Evolutionary conservation across 2,888 invertebrate species (phyloP), one percentile per base, ranked within the genome.

Genomic region (Cephonodes hylas): DNA sequence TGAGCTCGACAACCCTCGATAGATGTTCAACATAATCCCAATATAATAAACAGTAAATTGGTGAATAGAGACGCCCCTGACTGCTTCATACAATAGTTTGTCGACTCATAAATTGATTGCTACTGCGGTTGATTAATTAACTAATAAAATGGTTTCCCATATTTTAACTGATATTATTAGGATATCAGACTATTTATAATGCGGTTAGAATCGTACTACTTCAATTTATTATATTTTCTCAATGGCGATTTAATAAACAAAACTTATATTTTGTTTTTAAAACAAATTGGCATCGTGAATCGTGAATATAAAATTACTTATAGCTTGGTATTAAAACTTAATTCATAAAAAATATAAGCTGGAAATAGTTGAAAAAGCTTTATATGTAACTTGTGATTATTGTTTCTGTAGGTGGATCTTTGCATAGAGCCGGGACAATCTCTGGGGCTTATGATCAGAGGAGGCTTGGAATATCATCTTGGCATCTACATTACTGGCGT

Each of bases 401-500:
- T 18, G 5, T 23, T 38, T 31, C 15, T 25, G n/a, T 93, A 97
- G 93, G 97, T 97, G 80, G 97, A 97, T 78, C 93, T 97, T 67
- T 95, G 96, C 83, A 97, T 97, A 81, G 97, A 97, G 83, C 97
- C 97, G 8, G 97, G 97, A 4, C 97, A 98, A 85, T 97, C 97
- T 65, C 92, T 99, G 69, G 99, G 99, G 8, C 93, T 99, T 76
- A 98, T 98, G 97, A 98, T 99, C 75, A 93, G 99, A 65, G 99
- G 99, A 25, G 99, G 99, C 15, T 94, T 97, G 63, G 98, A 99
- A 87, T 98, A 98, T 90, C 98, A 97, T 77, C 94, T 99, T 66
- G 99, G 99, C 23, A 98, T 99, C 84, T 99, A 98, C 93, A 96
- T 99, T 79, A 98, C 98, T 0, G 98, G 98, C 38, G 98, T 99